Evolutionary conservation across 2,888 invertebrate species (phyloP).

Genomic region (Mystacides longicornis): DNA sequence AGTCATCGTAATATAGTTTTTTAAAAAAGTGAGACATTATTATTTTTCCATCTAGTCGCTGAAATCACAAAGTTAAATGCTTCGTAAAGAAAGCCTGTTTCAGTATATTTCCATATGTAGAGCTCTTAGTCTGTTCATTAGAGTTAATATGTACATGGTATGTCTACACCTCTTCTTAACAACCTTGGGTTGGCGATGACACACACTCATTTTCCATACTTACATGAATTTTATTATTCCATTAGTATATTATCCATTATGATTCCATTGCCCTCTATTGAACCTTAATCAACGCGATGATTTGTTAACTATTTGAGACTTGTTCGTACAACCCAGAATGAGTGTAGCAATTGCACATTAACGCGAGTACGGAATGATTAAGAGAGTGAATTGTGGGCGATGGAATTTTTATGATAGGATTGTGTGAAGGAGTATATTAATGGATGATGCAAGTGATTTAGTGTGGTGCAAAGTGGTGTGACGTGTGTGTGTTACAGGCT

Average conservation of each 20-base stretch:
- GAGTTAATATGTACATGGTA: background rate
- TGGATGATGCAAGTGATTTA: background rate
- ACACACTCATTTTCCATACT: background rate
- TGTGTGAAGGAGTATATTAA: background rate
- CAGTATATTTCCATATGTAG: background rate
- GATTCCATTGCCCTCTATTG: background rate
- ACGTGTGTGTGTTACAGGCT: slow-evolving; percentile 72
- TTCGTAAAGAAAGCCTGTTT: slow-evolving; percentile 5
- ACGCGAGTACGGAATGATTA: background rate
- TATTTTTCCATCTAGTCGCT: slow-evolving; percentile 6
- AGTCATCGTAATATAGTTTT: background rate
- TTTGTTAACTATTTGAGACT: background rate
- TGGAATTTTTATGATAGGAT: background rate
- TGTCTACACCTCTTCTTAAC: background rate
- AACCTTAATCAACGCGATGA: background rate
- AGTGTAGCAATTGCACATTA: background rate
- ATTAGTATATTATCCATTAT: background rate
- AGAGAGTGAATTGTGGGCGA: background rate
- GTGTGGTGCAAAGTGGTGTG: slow-evolving; percentile 19
- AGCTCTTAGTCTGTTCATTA: background rate
- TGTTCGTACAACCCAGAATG: background rate
- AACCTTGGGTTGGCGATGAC: too few relatives aligned
- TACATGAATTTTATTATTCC: background rate
- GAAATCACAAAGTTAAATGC: slow-evolving; percentile 4
- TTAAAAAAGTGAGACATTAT: slow-evolving; percentile 11